phyloP scores from a whole-genome alignment of 2,797 vertebrate species.

The Oophaga sylvatica region DNA sequence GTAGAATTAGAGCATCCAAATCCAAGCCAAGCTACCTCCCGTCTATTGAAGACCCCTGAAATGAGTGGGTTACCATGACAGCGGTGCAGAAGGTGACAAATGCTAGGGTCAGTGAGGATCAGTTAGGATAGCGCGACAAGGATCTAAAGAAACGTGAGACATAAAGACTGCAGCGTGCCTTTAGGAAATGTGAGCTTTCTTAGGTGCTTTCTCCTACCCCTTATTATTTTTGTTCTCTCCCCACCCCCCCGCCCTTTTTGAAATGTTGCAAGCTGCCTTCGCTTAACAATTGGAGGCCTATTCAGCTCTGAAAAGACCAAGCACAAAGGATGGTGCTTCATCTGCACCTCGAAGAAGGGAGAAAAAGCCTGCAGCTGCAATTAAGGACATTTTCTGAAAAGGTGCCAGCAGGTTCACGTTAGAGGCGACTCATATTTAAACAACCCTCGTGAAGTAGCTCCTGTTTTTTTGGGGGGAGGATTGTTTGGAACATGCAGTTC shows the following conservation, averaged over 20 bases:
- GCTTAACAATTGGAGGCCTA: constrained; percentile 54
- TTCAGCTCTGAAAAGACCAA: constrained; percentile 41
- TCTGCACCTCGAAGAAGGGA: constrained; percentile 51
- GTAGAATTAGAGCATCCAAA: constrained; percentile 56
- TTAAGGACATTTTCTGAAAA: constrained; percentile 33
- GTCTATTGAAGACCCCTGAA: constrained; percentile 50
- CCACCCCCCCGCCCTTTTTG: constrained; percentile 3
- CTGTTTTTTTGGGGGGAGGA: background rate
- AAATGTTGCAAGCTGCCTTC: constrained; percentile 57
- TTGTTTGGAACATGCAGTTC: constrained; percentile 18
- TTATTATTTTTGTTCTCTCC: constrained; percentile 27
- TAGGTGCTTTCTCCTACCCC: constrained; percentile 29
- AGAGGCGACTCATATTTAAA: constrained; percentile 32
- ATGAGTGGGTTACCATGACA: constrained; percentile 62
- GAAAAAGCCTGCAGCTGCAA: constrained; percentile 45
- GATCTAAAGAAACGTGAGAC: constrained; percentile 54
- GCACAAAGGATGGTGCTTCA: constrained; percentile 25
- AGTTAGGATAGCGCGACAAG: constrained; percentile 51
- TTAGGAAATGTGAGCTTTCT: constrained; percentile 55
- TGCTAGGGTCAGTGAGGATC: constrained; percentile 55
- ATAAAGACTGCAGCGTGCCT: constrained; percentile 57
- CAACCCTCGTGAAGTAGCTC: constrained; percentile 9
- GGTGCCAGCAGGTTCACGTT: constrained; percentile 44
- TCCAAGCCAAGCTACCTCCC: constrained; percentile 41
- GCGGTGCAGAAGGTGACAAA: constrained; percentile 56